Evolutionary conservation across 64 coral and sea anemone species (phyloP).

Genomic region (Stichodactyla mertensii): DNA sequence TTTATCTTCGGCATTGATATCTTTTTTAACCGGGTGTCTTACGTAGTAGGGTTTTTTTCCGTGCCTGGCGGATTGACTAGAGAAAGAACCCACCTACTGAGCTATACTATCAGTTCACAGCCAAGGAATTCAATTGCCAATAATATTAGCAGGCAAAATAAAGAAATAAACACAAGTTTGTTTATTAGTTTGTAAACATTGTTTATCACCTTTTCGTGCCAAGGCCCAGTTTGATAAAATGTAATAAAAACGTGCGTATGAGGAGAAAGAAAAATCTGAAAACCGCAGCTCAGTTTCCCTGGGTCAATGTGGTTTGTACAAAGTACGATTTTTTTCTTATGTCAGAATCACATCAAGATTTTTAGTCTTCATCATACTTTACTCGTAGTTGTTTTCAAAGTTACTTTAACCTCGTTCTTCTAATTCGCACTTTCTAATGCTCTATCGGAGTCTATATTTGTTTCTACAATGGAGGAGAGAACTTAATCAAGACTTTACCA

Average conservation of each 20-base stretch:
- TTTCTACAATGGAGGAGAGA: no score
- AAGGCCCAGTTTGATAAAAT: neutral
- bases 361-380: no score
- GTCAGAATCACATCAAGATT: no score
- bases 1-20: neutral
- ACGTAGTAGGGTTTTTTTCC: neutral
- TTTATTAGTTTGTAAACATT: neutral
- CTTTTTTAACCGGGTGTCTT: neutral
- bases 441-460: no score
- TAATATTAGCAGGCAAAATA: neutral
- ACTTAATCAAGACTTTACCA: no score
- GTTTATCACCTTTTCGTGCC: neutral
- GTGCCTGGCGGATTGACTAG: neutral
- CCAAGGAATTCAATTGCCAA: neutral
- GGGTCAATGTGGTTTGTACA: neutral
- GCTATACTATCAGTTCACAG: neutral
- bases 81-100: neutral
- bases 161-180: neutral
- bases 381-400: no score
- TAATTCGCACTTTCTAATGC: no score
- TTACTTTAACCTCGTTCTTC: no score
- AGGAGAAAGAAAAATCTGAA: neutral
- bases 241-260: constrained; percentile 4
- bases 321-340: neutral
- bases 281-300: neutral